Percentiles rank a stretch among this genome's conserved stretches.
These are phyloP conservation scores for Eulemur coronatus DNA, from an alignment of 2,797 vertebrate genomes.

Conservation along the genomic window DNA sequence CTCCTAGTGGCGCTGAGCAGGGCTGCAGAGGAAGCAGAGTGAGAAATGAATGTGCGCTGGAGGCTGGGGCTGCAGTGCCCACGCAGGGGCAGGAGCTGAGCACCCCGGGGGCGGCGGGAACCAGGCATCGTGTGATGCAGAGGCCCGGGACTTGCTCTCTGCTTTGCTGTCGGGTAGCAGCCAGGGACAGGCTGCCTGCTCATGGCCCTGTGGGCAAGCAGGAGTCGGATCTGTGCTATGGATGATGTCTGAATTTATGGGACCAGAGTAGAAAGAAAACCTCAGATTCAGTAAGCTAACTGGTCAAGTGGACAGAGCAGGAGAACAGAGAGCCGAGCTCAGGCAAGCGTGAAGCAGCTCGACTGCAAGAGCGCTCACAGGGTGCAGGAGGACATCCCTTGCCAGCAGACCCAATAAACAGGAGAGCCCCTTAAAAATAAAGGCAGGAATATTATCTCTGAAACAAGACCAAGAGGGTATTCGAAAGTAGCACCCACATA, in stretches of 20 bases:
- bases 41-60: background rate
- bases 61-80: background rate
- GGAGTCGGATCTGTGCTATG: background rate
- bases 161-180: background rate
- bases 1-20: background rate
- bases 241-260: background rate
- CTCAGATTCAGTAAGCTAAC: background rate
- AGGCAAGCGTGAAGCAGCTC: background rate
- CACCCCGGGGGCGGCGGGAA: background rate
- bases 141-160: background rate
- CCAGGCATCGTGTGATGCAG: background rate
- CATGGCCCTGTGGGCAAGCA: background rate
- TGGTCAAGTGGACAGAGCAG: background rate
- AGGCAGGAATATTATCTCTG: background rate
- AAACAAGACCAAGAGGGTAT: background rate
- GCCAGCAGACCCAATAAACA: background rate
- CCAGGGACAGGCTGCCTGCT: background rate
- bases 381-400: background rate
- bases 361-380: too few relatives aligned
- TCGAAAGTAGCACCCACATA: background rate
- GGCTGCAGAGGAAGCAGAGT: background rate
- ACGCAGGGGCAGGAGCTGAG: background rate
- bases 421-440: background rate
- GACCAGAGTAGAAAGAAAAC: background rate
- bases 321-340: background rate